Percentiles rank a stretch among this genome's conserved stretches.
Evolutionary conservation across 2,797 vertebrate species (phyloP).

Genomic region (Lepilemur septentrionalis): DNA sequence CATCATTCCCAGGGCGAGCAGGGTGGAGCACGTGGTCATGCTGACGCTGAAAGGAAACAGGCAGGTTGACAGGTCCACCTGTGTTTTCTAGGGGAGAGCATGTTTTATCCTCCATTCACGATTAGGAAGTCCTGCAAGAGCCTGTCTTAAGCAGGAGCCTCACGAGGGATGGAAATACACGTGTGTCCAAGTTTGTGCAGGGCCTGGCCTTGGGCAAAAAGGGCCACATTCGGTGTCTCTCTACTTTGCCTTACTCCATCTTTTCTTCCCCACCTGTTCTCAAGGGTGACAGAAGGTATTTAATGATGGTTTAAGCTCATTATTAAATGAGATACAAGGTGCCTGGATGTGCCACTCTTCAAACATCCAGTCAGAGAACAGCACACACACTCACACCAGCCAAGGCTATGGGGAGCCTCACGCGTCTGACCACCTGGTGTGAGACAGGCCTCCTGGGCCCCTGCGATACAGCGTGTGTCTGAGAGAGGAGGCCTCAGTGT

Average conservation of each 20-base stretch:
- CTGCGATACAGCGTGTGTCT: background rate
- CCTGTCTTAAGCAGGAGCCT: background rate
- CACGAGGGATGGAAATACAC: background rate
- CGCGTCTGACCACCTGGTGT: fast-evolving
- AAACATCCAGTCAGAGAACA: background rate
- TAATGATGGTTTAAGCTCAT: background rate
- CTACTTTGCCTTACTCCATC: background rate
- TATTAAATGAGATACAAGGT: background rate
- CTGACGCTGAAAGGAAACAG: constrained; percentile 90
- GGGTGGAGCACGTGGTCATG: constrained; percentile 96
- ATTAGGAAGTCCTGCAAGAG: background rate
- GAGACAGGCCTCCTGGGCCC: background rate
- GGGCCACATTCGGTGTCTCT: background rate
- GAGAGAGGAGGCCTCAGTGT: background rate
- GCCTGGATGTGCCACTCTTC: background rate
- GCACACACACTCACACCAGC: background rate
- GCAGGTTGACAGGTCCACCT: background rate
- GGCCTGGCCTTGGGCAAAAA: too few species aligned
- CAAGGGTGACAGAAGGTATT: background rate
- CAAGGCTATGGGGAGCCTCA: too few species aligned
- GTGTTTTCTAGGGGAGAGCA: background rate
- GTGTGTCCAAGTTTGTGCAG: background rate
- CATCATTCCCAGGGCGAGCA: constrained; percentile 99
- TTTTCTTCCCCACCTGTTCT: background rate
- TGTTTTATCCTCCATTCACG: background rate